Evolutionary conservation across 2,113 vertebrate species (phyloP), one percentile per base, ranked within the genome.

Genomic region (Porphyrio hochstetteri): DNA sequence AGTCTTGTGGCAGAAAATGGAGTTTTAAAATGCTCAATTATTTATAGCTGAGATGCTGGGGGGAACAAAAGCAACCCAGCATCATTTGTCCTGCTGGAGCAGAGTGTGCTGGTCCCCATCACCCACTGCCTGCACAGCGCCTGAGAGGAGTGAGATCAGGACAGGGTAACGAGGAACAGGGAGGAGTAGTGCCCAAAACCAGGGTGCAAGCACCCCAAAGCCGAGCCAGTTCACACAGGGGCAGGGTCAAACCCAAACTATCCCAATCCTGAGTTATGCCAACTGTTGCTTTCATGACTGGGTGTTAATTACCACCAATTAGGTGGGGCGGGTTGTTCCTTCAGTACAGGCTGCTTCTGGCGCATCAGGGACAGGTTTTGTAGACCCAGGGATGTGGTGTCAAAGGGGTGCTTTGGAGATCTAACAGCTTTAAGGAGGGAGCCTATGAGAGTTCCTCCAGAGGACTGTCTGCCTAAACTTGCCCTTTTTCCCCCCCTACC

Each of bases 21-120:
- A 97, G 93, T 95, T 95, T 96, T 96, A 93, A 96, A 98, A 92
- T 85, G 95, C 77, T 97, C 88, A 91, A 94, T 96, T 97, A 96
- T 97, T 98, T 97, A 94, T 93, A 95, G 85, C 74, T 96, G 95
- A 97, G 97, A 96, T 81, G 84, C 82, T 93, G 94, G 71, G 92
- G 21, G 48, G 48, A 23, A 48, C 10, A 1, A 19, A n/a, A 57
- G 44, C 44, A 92, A 71, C 76, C 48, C 82, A 96, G 90, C 90
- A 86, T 70, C 57, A 94, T 97, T 97, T 92, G 71, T 96, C 59
- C 84, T 93, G 95, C 95, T 50, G 60, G 83, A 87, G 92, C 90
- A 82, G 77, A 92, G 83, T 0, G 2, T 86, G 57, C 33, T 2
- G 6, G 50, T 69, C 60, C 60, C 72, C 40, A 18, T 78, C 80